Base-by-base conservation (phyloP, 2,113 vertebrate genomes). In the Danionella cerebrum region DNA sequence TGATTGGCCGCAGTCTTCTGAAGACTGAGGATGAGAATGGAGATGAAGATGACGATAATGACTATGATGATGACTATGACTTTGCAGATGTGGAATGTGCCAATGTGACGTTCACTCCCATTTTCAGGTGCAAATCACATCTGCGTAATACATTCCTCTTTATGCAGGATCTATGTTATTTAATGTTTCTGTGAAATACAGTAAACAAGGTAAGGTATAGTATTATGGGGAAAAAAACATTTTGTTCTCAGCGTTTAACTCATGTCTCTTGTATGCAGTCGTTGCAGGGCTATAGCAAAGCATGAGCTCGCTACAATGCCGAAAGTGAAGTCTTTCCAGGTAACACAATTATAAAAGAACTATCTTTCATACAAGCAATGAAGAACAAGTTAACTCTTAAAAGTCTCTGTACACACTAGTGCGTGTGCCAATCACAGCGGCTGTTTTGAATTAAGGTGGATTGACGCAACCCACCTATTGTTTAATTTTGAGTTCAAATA, bases 281-380 rank as follows among this genome's bases (percentile, higher is more conserved):
- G 90, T 59, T 84, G 80, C 71, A 85, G 81, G 63, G 74, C 83
- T 4, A 78, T 88, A 71, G 80, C 84, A 22, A 69, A 67, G 6
- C 38, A 58, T 50, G 87, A 90, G 45, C 80, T 80, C 9, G 84
- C 84, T 33, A 83, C 82, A 0, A 63, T 76, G 0, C 88, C 87
- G 38, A 87, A 74, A 74, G 80, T 88, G 0, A 89, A 89, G 78
- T 89, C 83, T 62, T 95, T 97, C 75, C 94, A 97, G 92, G 95
- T 96, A 84, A 55, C 67, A 36, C 10, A 2, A 13, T 21, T 24
- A 19, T 22, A 14, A 3, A 5, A 38, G 16, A 3, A 50, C 33
- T 13, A 65, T 5, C 3, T 67, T n/a, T n/a, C n/a, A n/a, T n/a
- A n/a, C n/a, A n/a, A n/a, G n/a, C n/a, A n/a, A n/a, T n/a, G n/a